Evolutionary conservation across 92 coral and sea anemone species (phyloP).

Genomic region (Parazoanthus darwini): DNA sequence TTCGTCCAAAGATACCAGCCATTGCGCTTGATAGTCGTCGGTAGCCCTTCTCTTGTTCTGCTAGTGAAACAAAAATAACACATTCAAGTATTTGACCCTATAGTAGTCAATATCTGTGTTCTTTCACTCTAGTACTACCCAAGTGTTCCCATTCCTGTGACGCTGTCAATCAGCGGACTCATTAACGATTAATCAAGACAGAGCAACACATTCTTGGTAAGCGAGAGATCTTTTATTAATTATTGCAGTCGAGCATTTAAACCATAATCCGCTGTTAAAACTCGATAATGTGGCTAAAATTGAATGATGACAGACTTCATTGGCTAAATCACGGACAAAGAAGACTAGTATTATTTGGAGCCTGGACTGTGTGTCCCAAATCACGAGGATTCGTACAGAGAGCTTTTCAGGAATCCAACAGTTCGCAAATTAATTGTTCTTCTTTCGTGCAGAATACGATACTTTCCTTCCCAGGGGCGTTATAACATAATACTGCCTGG

Average conservation of each 20-base stretch:
- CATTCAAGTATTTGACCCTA: conserved; percentile 47
- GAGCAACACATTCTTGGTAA: conserved; percentile 36
- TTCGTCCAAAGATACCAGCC: conserved; percentile 89
- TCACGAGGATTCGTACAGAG: not conserved
- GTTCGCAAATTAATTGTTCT: not conserved
- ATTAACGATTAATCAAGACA: conserved; percentile 42
- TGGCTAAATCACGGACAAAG: conserved; percentile 29
- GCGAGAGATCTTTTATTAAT: conserved; percentile 39
- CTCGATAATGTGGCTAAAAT: conserved; percentile 49
- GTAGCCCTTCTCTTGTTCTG: conserved; percentile 2
- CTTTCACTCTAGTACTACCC: conserved; percentile 26
- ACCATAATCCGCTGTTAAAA: conserved; percentile 49
- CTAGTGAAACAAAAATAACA: conserved; percentile 34
- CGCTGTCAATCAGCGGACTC: conserved; percentile 42
- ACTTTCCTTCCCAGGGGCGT: conserved; percentile 38
- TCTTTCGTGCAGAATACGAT: conserved; percentile 41
- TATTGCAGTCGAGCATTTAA: conserved; percentile 34
- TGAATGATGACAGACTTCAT: conserved; percentile 42
- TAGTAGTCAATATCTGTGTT: conserved; percentile 40
- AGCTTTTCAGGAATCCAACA: not conserved
- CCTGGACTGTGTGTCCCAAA: not conserved
- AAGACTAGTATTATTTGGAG: not conserved
- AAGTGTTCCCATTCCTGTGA: conserved; percentile 28
- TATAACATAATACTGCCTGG: conserved; percentile 38
- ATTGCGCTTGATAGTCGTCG: conserved; percentile 47